Conservation (phyloP, 2,113 vertebrate species). For the Clupea harengus region DNA sequence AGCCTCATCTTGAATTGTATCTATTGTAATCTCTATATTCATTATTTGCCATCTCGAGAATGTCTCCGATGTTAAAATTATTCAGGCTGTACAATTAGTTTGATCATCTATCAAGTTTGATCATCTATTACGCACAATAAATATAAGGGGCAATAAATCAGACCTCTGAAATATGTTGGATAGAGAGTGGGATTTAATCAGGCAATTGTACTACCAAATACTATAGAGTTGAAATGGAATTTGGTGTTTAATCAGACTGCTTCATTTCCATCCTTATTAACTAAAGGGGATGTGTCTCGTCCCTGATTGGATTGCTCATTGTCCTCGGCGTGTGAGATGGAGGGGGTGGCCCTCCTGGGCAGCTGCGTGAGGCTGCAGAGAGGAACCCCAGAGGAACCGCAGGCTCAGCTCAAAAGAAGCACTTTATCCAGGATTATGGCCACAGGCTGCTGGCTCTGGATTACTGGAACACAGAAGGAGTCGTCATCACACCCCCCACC, state of each 20-base stretch:
- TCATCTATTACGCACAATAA: not conserved
- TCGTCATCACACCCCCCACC: not conserved
- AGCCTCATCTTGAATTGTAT: not conserved
- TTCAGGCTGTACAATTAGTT: not conserved
- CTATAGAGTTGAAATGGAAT: not conserved
- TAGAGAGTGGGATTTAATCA: not conserved
- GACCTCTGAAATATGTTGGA: not conserved
- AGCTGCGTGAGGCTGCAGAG: constrained; percentile 13
- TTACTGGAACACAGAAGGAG: not conserved
- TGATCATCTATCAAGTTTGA: not conserved
- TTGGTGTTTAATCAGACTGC: not conserved
- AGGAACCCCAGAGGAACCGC: not conserved
- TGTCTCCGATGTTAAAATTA: not conserved
- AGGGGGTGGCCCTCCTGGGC: not conserved
- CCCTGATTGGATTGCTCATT: constrained; percentile 17
- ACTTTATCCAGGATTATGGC: constrained; percentile 31
- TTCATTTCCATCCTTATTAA: constrained; percentile 9
- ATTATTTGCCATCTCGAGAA: not conserved
- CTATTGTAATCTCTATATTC: not conserved
- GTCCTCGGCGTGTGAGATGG: not conserved
- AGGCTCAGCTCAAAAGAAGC: constrained; percentile 22
- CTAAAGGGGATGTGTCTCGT: not conserved
- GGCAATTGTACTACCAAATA: not conserved
- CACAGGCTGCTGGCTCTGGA: constrained; percentile 12
- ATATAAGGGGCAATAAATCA: not conserved